Percentiles rank a stretch among this genome's conserved stretches.
phyloP scores from a whole-genome alignment of 2,797 vertebrate genomes.

The Petrocephalus schoutedeni region DNA sequence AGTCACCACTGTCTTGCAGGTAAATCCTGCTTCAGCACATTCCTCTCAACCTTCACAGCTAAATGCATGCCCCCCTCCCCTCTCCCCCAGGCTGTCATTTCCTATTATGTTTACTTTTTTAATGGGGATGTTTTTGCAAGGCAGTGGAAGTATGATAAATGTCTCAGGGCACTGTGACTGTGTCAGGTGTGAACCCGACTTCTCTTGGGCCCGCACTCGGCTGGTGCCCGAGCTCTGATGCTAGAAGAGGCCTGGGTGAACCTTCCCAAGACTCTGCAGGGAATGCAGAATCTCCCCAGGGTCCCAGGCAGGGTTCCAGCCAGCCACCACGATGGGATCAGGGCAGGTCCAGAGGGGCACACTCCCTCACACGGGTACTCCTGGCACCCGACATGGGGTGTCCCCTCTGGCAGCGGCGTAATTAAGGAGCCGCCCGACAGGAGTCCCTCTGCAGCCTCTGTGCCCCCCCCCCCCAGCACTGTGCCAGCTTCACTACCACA shows the following conservation, averaged over 20 bases:
- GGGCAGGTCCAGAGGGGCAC: conserved; percentile 45
- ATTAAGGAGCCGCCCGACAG: conserved; percentile 56
- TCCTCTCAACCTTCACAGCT: neutral
- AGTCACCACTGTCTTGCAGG: neutral
- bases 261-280: neutral
- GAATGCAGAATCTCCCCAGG: conserved; percentile 14
- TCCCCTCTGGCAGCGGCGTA: conserved; percentile 51
- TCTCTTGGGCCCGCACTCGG: neutral
- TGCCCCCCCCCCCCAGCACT: neutral
- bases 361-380: conserved; percentile 44
- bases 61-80: neutral
- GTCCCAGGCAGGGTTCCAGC: conserved; percentile 43
- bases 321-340: conserved; percentile 46
- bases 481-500: conserved; percentile 57
- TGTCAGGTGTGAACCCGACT: neutral
- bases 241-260: neutral
- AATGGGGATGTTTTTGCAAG: neutral
- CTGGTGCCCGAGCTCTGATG: neutral
- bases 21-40: conserved; percentile 6
- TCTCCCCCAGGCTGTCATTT: neutral
- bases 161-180: neutral
- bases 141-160: neutral
- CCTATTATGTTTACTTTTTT: neutral
- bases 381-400: conserved; percentile 29
- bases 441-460: neutral